Percentiles rank a stretch among this genome's conserved stretches.
These are phyloP conservation scores for Pinna nobilis DNA, from an alignment of 1,140 invertebrate species.

Conservation along the genomic window DNA sequence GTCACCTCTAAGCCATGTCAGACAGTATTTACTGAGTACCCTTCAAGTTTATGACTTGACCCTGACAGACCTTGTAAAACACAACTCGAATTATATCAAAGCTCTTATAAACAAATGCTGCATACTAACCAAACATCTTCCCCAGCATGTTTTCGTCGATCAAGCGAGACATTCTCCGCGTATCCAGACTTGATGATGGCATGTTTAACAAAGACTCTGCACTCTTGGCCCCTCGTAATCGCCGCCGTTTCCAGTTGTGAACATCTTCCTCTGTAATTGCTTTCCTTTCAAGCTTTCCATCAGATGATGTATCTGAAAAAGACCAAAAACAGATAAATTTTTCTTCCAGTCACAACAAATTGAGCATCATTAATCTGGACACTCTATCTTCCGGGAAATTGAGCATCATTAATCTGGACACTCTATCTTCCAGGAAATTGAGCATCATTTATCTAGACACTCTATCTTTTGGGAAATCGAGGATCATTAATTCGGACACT, in stretches of 20 bases:
- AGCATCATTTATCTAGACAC: too few species aligned
- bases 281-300: conserved; percentile 49
- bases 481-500: too few species aligned
- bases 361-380: too few species aligned
- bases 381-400: too few species aligned
- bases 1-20: too few species aligned
- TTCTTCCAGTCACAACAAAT: too few species aligned
- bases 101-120: conserved; percentile 36
- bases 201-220: conserved; percentile 67
- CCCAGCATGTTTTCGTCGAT: conserved; percentile 35
- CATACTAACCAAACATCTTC: conserved; percentile 45
- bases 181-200: conserved; percentile 44
- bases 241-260: conserved; percentile 62
- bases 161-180: conserved; percentile 38
- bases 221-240: conserved; percentile 68
- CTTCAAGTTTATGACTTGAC: too few species aligned
- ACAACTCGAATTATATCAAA: neutral
- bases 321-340: neutral
- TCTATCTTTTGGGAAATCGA: too few species aligned
- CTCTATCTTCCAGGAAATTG: too few species aligned
- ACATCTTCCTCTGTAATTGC: conserved; percentile 70
- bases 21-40: too few species aligned
- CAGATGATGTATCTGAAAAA: conserved; percentile 31
- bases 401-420: too few species aligned
- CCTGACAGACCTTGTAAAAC: too few species aligned